These are phyloP conservation scores for Tetragonula carbonaria DNA, from an alignment of 2,888 invertebrate species.

Conservation along the genomic window DNA sequence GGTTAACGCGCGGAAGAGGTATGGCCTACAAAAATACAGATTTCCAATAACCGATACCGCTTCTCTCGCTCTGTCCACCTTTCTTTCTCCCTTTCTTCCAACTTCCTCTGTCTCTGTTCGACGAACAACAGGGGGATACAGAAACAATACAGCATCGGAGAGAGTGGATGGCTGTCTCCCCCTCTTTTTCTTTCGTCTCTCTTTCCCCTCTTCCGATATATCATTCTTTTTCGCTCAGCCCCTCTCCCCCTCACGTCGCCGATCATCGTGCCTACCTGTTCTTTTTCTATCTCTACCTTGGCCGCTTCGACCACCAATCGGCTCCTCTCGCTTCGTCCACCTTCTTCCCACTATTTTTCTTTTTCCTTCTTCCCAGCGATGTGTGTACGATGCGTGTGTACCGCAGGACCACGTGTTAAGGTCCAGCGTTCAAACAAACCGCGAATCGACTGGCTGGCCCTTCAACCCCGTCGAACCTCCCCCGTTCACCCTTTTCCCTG, in stretches of 20 bases:
- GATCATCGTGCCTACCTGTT: constrained; percentile 31
- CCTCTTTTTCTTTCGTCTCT: constrained; percentile 28
- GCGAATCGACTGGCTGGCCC: constrained; percentile 45
- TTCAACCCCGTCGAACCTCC: constrained; percentile 39
- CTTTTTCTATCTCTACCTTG: constrained; percentile 35
- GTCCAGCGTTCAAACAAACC: constrained; percentile 74
- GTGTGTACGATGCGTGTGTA: constrained; percentile 70
- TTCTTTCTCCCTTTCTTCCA: constrained; percentile 24
- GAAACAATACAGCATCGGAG: constrained; percentile 64
- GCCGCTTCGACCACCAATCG: constrained; percentile 27
- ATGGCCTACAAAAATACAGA: constrained; percentile 83
- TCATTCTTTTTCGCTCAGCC: not conserved
- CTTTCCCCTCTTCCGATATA: constrained; percentile 38
- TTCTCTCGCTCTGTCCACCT: constrained; percentile 28
- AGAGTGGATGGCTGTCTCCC: constrained; percentile 20
- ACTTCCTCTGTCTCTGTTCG: constrained; percentile 17
- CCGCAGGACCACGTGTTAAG: constrained; percentile 75
- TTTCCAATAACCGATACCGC: constrained; percentile 82
- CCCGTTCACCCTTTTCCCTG: constrained; percentile 5
- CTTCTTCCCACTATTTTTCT: not conserved
- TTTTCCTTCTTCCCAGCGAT: constrained; percentile 19
- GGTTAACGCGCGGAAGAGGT: constrained; percentile 67
- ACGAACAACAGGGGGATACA: constrained; percentile 42
- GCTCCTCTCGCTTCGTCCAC: constrained; percentile 40
- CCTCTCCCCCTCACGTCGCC: constrained; percentile 43